These are phyloP conservation scores for Emmelina monodactyla DNA, from an alignment of 2,888 invertebrate genomes.

Conservation along the genomic window DNA sequence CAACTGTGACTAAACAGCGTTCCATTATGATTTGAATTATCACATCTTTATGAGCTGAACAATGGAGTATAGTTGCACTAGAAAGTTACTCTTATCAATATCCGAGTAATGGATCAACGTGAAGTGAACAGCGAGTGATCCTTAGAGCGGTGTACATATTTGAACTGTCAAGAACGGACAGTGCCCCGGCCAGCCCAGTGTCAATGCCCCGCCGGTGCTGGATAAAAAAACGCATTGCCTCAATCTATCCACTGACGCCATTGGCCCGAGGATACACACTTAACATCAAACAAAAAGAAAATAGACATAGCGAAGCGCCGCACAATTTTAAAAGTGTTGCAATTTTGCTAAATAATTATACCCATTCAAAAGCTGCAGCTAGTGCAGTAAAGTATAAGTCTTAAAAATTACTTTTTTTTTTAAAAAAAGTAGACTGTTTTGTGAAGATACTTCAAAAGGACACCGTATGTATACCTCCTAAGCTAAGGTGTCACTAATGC, in stretches of 20 bases:
- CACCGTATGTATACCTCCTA: too few species aligned
- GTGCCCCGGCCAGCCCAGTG: constrained; percentile 48
- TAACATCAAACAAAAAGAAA: constrained; percentile 7
- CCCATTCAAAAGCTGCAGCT: not conserved
- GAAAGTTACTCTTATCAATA: too few species aligned
- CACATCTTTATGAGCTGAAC: too few species aligned
- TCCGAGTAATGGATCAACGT: constrained; percentile 22
- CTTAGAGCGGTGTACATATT: constrained; percentile 58
- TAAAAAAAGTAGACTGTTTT: too few species aligned
- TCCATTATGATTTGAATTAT: too few species aligned
- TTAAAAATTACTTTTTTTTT: too few species aligned
- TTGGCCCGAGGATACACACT: constrained; percentile 31
- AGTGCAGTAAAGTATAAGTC: too few species aligned
- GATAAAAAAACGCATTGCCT: constrained; percentile 59
- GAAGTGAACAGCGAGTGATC: constrained; percentile 39
- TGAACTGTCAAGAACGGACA: constrained; percentile 66
- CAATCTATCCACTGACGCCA: constrained; percentile 39
- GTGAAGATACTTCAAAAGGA: too few species aligned
- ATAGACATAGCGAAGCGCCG: not conserved
- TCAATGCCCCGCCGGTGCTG: constrained; percentile 60
- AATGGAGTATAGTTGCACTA: too few species aligned
- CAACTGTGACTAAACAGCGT: too few species aligned
- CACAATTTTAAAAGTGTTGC: not conserved
- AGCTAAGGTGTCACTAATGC: constrained; percentile 28
- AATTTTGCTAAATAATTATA: not conserved